These are phyloP conservation scores for Pseudeuparius sepicola DNA, from an alignment of 2,888 invertebrate species.

Conservation along the genomic window DNA sequence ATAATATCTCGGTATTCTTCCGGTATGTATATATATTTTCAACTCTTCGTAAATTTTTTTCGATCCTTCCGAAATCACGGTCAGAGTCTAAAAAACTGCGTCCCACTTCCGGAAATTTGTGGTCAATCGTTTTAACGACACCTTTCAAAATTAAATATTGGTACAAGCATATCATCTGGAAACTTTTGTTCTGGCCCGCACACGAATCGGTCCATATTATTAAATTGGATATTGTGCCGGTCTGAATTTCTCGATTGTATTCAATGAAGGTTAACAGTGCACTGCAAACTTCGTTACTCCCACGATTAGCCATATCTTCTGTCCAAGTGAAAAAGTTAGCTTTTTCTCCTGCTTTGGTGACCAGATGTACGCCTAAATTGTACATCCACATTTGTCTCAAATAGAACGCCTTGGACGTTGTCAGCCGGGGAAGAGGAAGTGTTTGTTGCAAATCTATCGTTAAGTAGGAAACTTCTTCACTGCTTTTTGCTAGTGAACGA, in stretches of 20 bases:
- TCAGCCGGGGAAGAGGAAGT: conserved; percentile 21
- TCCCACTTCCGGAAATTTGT: conserved; percentile 16
- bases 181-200: conserved; percentile 14
- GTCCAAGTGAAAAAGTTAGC: no score
- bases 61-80: conserved; percentile 31
- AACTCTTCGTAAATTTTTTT: conserved; percentile 28
- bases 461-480: conserved; percentile 14
- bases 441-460: conserved; percentile 24
- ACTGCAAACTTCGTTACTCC: no score
- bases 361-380: conserved; percentile 20
- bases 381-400: conserved; percentile 24
- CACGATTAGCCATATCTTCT: no score
- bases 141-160: conserved; percentile 11
- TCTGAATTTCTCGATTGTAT: no score
- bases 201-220: no score
- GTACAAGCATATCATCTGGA: conserved; percentile 11
- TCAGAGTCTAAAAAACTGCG: conserved; percentile 27
- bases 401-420: conserved; percentile 22
- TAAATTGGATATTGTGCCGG: no score
- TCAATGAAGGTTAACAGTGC: no score
- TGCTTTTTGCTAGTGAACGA: not conserved
- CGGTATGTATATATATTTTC: conserved; percentile 15
- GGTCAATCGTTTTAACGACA: no score
- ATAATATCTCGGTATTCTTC: conserved; percentile 28
- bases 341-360: no score